Evolutionary conservation across 2,888 invertebrate genomes (phyloP), one percentile per base, ranked within the genome.

Genomic region (Hemicrepidius hirtus): DNA sequence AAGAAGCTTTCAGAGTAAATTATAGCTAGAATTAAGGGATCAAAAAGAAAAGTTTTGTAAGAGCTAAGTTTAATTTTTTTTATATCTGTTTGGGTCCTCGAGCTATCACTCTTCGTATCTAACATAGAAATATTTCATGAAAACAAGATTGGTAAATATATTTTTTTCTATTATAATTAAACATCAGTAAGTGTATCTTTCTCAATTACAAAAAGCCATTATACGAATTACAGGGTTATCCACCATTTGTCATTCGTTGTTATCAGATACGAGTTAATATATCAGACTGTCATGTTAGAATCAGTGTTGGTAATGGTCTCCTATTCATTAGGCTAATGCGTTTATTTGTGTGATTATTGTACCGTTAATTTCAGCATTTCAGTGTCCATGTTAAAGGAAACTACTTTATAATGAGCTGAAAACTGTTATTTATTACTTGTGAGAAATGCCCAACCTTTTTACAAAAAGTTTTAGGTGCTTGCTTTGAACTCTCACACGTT

Each of bases 261-360:
- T 77, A 77, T 77, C 77, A 65, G 73, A 75, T 76, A 72, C 69
- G 75, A 73, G 75, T 73, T 71, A 71, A 76, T 75, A 73, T 74
- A 75, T 76, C 72, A 71, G 60, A 28, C 71, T 71, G 75, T 68
- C 75, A 75, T 73, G 76, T 73, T 71, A 60, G 68, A 75, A 77
- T 72, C 77, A 75, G 75, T 77, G 77, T 69, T 75, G 73, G 75
- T 79, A 76, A 76, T 78, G 76, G 71, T 60, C 68, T 73, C 64
- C 74, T 71, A 77, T 77, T 77, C 74, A 78, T 78, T 77, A 79
- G 46, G 35, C 67, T 75, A 75, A 74, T 73, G 68, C 75, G 73
- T 71, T 76, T 71, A 73, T 73, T 64, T 67, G 53, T 57, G 57
- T 20, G n/a, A 37, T 20, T 37, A 37, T 57, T 57, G 37, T 37